phyloP scores from a whole-genome alignment of 2,797 vertebrate species.

The Sternarchorhynchus goeldii region DNA sequence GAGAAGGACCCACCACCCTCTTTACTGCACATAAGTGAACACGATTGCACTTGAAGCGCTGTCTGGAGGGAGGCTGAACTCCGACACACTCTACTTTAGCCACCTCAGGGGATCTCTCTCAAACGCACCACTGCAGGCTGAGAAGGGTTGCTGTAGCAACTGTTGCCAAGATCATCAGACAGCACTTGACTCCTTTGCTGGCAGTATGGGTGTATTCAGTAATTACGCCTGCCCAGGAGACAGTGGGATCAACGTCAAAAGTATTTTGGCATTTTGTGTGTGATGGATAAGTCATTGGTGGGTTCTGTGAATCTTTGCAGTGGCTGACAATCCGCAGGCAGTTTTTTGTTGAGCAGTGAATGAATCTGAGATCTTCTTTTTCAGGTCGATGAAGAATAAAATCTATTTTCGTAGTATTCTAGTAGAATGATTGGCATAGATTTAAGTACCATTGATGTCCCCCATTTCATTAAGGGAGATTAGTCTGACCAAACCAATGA shows the following conservation, averaged over 20 bases:
- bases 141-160: constrained; percentile 59
- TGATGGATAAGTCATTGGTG: constrained; percentile 26
- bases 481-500: background rate
- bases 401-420: background rate
- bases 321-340: constrained; percentile 7
- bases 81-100: constrained; percentile 29
- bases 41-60: constrained; percentile 46
- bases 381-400: background rate
- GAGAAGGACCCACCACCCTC: constrained; percentile 23
- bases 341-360: constrained; percentile 13
- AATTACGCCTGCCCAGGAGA: constrained; percentile 43
- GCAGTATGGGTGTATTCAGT: constrained; percentile 41
- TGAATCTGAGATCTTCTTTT: background rate
- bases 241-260: constrained; percentile 49
- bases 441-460: background rate
- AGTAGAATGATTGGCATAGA: constrained; percentile 1
- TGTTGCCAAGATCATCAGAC: constrained; percentile 50
- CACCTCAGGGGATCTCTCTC: constrained; percentile 41
- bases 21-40: constrained; percentile 27
- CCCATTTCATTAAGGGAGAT: background rate
- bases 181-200: constrained; percentile 38
- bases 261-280: constrained; percentile 42
- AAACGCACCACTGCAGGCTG: constrained; percentile 36
- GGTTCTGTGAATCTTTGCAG: constrained; percentile 11
- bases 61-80: constrained; percentile 26